Conservation (phyloP, 2,113 vertebrate genomes). For the Himantopus leucocephalus region DNA sequence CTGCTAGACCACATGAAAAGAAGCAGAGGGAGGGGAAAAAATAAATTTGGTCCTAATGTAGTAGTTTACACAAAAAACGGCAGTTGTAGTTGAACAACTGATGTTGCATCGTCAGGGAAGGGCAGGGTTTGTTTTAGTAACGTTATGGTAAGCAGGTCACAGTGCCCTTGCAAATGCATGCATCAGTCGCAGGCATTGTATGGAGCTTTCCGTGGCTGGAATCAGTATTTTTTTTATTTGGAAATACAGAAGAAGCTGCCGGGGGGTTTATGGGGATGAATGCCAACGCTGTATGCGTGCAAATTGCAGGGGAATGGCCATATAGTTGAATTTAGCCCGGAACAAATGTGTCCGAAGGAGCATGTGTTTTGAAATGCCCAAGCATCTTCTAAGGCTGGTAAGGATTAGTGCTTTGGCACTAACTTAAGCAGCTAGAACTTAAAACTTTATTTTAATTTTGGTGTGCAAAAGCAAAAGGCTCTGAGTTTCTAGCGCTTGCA, state of each 20-base stretch:
- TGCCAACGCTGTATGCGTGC: background rate
- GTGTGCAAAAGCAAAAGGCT: background rate
- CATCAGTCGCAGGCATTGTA: background rate
- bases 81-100: background rate
- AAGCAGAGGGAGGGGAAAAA: background rate
- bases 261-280: background rate
- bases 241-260: background rate
- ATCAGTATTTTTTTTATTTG: background rate
- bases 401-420: background rate
- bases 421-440: background rate
- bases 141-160: background rate
- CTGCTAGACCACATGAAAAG: background rate
- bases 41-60: background rate
- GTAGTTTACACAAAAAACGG: background rate
- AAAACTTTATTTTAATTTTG: background rate
- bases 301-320: background rate
- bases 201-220: background rate
- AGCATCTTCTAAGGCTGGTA: background rate
- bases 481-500: background rate
- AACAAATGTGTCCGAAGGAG: background rate
- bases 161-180: background rate
- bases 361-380: background rate
- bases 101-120: background rate
- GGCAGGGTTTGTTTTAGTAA: background rate
- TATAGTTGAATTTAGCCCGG: background rate